These are phyloP conservation scores for Palythoa grandiflora DNA, from an alignment of 92 coral and sea anemone species.

Conservation along the genomic window DNA sequence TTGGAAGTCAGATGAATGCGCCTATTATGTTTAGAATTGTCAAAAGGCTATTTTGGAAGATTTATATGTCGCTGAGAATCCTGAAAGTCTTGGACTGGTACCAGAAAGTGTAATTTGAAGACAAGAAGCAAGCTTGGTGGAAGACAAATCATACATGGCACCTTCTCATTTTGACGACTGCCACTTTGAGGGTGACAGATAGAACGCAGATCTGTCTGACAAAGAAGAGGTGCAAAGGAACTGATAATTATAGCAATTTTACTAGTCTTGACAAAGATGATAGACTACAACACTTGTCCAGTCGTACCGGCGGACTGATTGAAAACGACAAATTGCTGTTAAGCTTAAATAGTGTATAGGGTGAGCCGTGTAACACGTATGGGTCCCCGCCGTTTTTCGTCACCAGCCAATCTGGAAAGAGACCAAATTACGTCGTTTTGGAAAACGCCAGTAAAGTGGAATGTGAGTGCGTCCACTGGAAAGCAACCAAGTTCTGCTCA, in stretches of 20 bases:
- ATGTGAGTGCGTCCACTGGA: slow-evolving; percentile 53
- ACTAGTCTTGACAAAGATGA: slow-evolving; percentile 4
- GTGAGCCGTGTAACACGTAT: slow-evolving; percentile 19
- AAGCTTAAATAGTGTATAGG: slow-evolving; percentile 20
- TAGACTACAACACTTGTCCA: slow-evolving; percentile 24
- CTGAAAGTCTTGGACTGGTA: background rate
- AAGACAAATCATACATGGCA: background rate
- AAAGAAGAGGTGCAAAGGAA: slow-evolving; percentile 11
- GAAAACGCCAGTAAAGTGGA: slow-evolving; percentile 14
- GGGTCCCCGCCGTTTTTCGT: slow-evolving; percentile 24
- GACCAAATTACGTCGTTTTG: slow-evolving; percentile 23
- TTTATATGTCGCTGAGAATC: background rate
- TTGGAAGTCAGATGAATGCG: background rate
- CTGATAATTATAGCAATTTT: background rate
- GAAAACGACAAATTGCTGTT: slow-evolving; percentile 12
- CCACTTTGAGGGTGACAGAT: background rate
- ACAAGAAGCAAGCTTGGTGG: background rate
- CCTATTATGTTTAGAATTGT: background rate
- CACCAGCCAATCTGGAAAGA: slow-evolving; percentile 15
- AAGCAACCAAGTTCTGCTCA: slow-evolving; percentile 49
- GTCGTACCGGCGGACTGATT: slow-evolving; percentile 1
- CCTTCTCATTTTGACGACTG: background rate
- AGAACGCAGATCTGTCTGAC: slow-evolving; percentile 4
- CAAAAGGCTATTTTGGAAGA: background rate
- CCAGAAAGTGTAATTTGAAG: background rate